Conservation (phyloP, 2,797 vertebrate species). For the Morus bassanus region DNA sequence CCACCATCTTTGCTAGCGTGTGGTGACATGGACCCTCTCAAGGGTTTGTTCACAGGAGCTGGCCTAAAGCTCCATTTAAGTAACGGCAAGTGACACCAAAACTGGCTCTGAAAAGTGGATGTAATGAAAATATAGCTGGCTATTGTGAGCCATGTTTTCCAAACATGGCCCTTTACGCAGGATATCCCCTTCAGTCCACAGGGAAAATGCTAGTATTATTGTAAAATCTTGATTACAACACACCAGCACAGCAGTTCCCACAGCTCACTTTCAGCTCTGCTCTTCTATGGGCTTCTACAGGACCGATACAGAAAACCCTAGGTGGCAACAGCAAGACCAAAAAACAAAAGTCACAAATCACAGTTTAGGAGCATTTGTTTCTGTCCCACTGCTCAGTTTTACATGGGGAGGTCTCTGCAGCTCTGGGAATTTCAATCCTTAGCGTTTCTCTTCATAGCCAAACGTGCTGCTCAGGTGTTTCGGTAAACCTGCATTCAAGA, state of each 20-base stretch:
- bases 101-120: not conserved
- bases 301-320: not conserved
- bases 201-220: not conserved
- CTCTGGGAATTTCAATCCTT: not conserved
- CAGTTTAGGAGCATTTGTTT: not conserved
- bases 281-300: not conserved
- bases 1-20: accelerated
- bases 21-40: not conserved
- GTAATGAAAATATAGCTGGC: not conserved
- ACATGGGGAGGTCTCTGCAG: not conserved
- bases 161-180: not conserved
- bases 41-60: not conserved
- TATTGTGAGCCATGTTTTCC: not conserved
- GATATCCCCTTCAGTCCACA: conserved; percentile 26
- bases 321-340: not conserved
- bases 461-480: not conserved
- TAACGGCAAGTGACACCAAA: not conserved
- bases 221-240: not conserved
- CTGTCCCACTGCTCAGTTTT: not conserved
- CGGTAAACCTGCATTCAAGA: not conserved
- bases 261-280: not conserved
- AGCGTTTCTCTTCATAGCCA: not conserved
- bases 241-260: not conserved
- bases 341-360: not conserved
- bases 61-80: not conserved